A percentile compares a stretch with the other conserved stretches of the same genome.
phyloP scores from a whole-genome alignment of 1,140 invertebrate genomes.

The Mactra quadrangularis region DNA sequence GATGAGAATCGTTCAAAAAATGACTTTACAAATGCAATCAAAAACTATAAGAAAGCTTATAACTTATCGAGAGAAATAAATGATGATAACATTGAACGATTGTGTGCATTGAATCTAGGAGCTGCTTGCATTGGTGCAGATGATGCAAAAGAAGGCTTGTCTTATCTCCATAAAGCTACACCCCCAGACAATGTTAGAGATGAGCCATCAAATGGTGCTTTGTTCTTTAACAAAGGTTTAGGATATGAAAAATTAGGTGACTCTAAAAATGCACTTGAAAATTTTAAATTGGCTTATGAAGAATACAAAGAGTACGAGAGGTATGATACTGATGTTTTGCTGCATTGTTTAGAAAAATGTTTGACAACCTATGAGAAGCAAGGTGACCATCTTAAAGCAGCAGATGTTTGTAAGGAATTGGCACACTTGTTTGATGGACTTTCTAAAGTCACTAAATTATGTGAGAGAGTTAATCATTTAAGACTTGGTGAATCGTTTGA shows the following conservation, averaged over 20 bases:
- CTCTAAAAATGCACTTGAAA: constrained; percentile 57
- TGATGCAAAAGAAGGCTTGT: constrained; percentile 62
- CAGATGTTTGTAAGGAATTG: constrained; percentile 57
- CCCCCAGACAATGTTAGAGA: constrained; percentile 61
- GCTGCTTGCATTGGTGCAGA: constrained; percentile 69
- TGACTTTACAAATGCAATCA: constrained; percentile 40
- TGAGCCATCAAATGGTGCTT: constrained; percentile 67
- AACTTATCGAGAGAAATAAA: constrained; percentile 63
- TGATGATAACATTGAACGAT: constrained; percentile 68
- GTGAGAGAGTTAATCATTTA: constrained; percentile 63
- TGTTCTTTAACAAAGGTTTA: constrained; percentile 75
- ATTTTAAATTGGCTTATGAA: constrained; percentile 67
- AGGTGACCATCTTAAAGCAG: constrained; percentile 34
- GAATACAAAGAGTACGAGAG: constrained; percentile 65
- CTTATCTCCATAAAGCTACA: constrained; percentile 64
- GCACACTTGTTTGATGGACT: constrained; percentile 59
- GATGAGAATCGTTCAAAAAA: constrained; percentile 1
- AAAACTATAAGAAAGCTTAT: constrained; percentile 60
- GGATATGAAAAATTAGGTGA: constrained; percentile 67
- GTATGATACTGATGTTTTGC: constrained; percentile 46
- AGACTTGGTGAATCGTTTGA: constrained; percentile 31
- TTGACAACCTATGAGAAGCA: constrained; percentile 11
- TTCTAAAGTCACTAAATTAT: constrained; percentile 58
- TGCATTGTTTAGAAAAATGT: constrained; percentile 44
- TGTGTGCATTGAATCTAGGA: constrained; percentile 75